Percentiles rank a stretch among this genome's conserved stretches.
These are phyloP conservation scores for Emberiza fucata DNA, from an alignment of 2,113 vertebrate genomes.

Conservation along the genomic window DNA sequence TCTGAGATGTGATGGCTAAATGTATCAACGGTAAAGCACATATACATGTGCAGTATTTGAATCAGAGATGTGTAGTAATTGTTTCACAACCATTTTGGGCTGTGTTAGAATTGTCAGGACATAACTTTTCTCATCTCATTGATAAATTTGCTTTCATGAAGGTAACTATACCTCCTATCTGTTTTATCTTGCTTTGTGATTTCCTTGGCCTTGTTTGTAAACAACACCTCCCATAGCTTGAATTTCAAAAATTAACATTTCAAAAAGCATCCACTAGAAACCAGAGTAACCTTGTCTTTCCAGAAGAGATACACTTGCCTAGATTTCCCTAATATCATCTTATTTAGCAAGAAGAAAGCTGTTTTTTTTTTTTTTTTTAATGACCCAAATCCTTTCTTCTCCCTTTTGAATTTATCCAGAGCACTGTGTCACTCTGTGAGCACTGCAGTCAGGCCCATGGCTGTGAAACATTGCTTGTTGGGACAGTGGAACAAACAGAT, in stretches of 20 bases:
- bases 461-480: not conserved
- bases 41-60: not conserved
- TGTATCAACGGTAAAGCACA: not conserved
- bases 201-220: not conserved
- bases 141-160: not conserved
- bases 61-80: not conserved
- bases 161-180: not conserved
- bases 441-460: rapidly evolving
- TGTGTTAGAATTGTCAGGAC: not conserved
- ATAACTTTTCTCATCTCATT: not conserved
- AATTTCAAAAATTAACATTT: not conserved
- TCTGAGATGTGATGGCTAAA: not conserved
- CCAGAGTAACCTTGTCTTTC: not conserved
- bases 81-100: not conserved
- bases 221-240: not conserved
- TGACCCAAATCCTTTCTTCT: not conserved
- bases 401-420: not conserved
- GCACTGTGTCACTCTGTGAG: rapidly evolving
- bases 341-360: not conserved
- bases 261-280: not conserved
- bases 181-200: not conserved
- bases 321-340: not conserved
- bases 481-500: not conserved
- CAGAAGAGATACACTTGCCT: not conserved
- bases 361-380: not conserved